Evolutionary conservation across 53 echinoderm and acorn worm species (phyloP), one percentile per base, ranked within the genome.

Genomic region (Holothuria leucospilota): DNA sequence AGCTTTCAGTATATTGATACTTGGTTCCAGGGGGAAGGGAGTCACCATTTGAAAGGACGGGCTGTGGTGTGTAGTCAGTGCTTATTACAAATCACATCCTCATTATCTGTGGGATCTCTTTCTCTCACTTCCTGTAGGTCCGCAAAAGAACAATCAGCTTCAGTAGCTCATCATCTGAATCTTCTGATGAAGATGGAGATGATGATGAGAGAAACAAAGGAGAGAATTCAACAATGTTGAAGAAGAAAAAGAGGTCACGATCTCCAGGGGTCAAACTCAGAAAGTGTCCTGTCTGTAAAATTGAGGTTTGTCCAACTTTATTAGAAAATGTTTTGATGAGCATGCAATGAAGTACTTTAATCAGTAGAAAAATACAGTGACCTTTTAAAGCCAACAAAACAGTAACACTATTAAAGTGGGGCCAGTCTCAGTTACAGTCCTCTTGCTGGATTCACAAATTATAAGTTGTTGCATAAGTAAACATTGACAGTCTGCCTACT

Each of bases 211-310:
- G 68, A 42, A 68, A 46, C 8, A 73, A 41, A 6, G 90, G 83
- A 28, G 91, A 89, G 63, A 82, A 85, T 8, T 88, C 72, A 0
- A 88, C 71, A 26, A 82, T 72, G 42, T 69, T 67, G 23, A 65
- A 66, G 29, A 77, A 85, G 38, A 82, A 89, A 81, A 85, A 89
- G 49, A 41, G 72, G 10, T 39, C 59, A 24, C 18, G 71, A 81
- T 24, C 20, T 61, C 39, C 56, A 64, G 78, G 84, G 85, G 18
- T 64, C 66, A 18, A 86, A 60, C 84, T 86, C 59, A 88, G 94
- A 46, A 96, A 94, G 84, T 96, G 96, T 63, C 90, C 88, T 49
- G 88, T 92, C 66, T 96, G 96, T 88, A 94, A 90, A 81, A 84
- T 96, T 23, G 90, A 90, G 92, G 96, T 96, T 73, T 79, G 70